Conservation (phyloP, 2,888 invertebrate genomes). For the Thymelicus acteon region DNA sequence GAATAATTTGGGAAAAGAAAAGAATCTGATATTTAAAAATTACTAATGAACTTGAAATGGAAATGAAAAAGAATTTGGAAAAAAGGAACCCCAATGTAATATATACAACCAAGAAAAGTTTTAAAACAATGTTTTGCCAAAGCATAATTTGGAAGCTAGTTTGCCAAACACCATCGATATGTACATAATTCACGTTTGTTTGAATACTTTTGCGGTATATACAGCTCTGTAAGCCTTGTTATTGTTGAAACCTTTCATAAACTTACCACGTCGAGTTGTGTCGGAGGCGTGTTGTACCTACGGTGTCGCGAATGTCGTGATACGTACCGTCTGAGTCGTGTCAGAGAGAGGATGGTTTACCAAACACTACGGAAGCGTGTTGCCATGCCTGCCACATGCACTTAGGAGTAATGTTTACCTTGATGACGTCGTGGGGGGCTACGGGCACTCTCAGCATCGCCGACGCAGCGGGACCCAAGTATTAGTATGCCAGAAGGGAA, state of each 20-base stretch:
- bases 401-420: conserved; percentile 62
- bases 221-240: conserved; percentile 57
- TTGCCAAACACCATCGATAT: conserved; percentile 50
- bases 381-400: conserved; percentile 54
- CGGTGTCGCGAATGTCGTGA: conserved; percentile 37
- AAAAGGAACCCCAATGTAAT: conserved; percentile 34
- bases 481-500: conserved; percentile 85
- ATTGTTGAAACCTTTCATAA: conserved; percentile 8
- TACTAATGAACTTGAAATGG: not conserved
- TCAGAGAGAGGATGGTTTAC: conserved; percentile 21
- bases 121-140: conserved; percentile 39
- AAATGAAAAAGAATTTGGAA: conserved; percentile 16
- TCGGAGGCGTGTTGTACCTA: conserved; percentile 19
- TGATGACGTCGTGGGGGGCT: conserved; percentile 60
- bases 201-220: conserved; percentile 61
- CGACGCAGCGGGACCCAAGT: conserved; percentile 72
- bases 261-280: conserved; percentile 41
- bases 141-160: conserved; percentile 54
- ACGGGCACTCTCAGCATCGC: conserved; percentile 58
- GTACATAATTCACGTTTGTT: conserved; percentile 55
- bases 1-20: not conserved
- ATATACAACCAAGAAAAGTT: conserved; percentile 12
- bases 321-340: conserved; percentile 30
- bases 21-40: not conserved
- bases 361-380: conserved; percentile 47